phyloP scores from a whole-genome alignment of 1,140 invertebrate genomes.

The Sminthurinus signatus region DNA sequence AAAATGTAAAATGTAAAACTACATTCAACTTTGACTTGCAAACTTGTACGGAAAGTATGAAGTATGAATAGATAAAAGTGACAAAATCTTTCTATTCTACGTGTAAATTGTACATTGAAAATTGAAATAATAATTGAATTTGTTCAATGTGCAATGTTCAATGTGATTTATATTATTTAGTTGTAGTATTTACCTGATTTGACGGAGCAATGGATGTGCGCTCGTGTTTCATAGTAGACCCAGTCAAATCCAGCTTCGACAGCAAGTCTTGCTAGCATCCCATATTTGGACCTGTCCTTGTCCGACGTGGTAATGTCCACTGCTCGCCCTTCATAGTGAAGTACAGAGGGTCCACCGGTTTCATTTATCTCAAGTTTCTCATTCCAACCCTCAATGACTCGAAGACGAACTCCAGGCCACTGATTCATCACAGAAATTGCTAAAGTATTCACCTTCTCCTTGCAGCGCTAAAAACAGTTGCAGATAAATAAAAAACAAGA shows the following conservation, averaged over 20 bases:
- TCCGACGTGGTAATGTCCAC: conserved; percentile 94
- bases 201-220: conserved; percentile 94
- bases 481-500: conserved; percentile 47
- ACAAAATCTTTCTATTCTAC: no score
- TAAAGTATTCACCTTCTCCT: conserved; percentile 88
- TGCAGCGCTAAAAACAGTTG: no score
- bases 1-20: no score
- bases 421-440: conserved; percentile 96
- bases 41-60: no score
- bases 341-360: conserved; percentile 67
- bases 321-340: conserved; percentile 93
- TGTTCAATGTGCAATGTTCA: no score
- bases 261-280: conserved; percentile 85
- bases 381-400: conserved; percentile 92
- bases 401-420: conserved; percentile 86
- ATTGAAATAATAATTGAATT: no score
- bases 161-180: no score
- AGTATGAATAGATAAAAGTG: no score
- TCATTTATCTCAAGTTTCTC: conserved; percentile 80
- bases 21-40: no score
- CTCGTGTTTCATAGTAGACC: conserved; percentile 92
- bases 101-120: no score
- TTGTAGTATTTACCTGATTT: conserved; percentile 79
- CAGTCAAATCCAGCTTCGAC: conserved; percentile 97
- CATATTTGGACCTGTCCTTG: conserved; percentile 83